Conservation (phyloP, 1,140 invertebrate genomes). For the Euwallacea fornicatus region DNA sequence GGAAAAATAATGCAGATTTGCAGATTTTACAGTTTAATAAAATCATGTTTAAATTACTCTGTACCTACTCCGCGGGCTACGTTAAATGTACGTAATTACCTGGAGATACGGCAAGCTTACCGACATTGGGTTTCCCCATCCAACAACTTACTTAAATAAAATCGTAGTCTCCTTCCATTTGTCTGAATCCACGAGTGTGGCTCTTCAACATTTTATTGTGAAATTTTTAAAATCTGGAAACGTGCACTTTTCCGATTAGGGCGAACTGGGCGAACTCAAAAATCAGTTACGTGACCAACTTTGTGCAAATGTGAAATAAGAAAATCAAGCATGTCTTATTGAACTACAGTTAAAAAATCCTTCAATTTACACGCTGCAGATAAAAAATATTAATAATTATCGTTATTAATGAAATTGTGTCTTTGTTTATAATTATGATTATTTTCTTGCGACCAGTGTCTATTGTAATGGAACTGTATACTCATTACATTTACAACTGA, state of each 20-base stretch:
- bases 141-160: conserved; percentile 31
- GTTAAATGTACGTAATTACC: conserved; percentile 36
- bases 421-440: no score
- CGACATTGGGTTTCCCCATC: conserved; percentile 21
- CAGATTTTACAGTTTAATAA: conserved; percentile 46
- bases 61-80: conserved; percentile 19
- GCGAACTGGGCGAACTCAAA: not conserved
- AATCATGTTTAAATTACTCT: conserved; percentile 44
- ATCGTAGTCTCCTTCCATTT: conserved; percentile 25
- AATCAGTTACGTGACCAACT: not conserved
- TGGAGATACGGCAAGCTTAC: conserved; percentile 20
- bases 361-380: not conserved
- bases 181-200: conserved; percentile 6
- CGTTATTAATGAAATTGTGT: no score
- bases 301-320: not conserved
- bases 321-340: not conserved
- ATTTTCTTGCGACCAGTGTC: no score
- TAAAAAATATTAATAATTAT: no score
- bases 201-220: conserved; percentile 14
- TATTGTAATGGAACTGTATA: no score
- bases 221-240: conserved; percentile 3
- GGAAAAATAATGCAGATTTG: conserved; percentile 44
- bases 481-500: no score
- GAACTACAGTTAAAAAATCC: not conserved
- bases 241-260: no score